These are phyloP conservation scores for Steinernema hermaphroditum DNA, from an alignment of 2,888 invertebrate genomes.

Conservation along the genomic window DNA sequence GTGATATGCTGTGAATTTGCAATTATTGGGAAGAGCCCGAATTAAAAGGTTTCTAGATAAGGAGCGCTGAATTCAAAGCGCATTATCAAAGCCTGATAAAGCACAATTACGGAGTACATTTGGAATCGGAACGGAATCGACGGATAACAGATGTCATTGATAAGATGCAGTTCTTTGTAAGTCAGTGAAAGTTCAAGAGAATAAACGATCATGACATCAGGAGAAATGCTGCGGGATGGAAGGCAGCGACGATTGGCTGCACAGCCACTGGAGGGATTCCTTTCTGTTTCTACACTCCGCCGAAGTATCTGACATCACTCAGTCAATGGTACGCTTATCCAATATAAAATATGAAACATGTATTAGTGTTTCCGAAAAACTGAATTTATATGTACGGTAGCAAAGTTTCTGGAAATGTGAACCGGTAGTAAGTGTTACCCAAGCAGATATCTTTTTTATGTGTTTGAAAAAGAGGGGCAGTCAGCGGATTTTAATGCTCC, in stretches of 20 bases:
- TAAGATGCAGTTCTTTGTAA: constrained; percentile 57
- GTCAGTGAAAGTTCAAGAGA: constrained; percentile 17
- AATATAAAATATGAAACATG: too few species aligned
- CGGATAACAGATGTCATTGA: constrained; percentile 52
- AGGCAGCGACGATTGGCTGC: constrained; percentile 30
- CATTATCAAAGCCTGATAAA: constrained; percentile 45
- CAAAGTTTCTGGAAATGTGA: too few species aligned
- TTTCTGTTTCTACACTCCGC: not conserved
- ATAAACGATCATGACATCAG: constrained; percentile 18
- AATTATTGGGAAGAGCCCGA: not conserved
- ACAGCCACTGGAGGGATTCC: constrained; percentile 35
- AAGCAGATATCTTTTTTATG: too few species aligned
- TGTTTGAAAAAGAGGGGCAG: too few species aligned
- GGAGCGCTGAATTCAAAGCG: constrained; percentile 1
- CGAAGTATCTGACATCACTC: not conserved
- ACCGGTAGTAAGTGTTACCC: too few species aligned
- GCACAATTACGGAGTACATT: constrained; percentile 50
- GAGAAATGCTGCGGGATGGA: constrained; percentile 35
- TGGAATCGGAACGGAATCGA: constrained; percentile 44
- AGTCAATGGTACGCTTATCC: not conserved
- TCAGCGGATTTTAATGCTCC: too few species aligned
- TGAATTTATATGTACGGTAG: too few species aligned
- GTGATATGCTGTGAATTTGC: not conserved
- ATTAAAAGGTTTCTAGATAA: not conserved
- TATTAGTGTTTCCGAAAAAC: too few species aligned